These are phyloP conservation scores for Kuschelorhynchus macadamiae DNA, from an alignment of 2,888 invertebrate species.

Conservation along the genomic window DNA sequence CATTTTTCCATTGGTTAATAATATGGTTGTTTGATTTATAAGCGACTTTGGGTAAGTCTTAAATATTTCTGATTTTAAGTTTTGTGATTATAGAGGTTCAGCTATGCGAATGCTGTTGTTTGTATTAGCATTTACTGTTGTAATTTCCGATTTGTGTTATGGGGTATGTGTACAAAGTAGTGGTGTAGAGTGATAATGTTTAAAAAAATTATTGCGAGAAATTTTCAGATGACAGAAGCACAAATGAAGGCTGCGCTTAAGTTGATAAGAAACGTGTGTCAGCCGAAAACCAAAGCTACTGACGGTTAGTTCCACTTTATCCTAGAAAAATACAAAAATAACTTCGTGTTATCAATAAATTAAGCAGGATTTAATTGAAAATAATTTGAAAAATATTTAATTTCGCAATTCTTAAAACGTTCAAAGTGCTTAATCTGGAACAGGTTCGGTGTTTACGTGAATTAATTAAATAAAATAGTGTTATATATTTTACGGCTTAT, in stretches of 20 bases:
- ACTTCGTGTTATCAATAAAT: no score
- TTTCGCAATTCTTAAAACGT: no score
- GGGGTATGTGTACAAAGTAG: background rate
- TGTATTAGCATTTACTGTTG: background rate
- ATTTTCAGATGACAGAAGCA: constrained; percentile 66
- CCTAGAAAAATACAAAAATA: no score
- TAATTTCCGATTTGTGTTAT: background rate
- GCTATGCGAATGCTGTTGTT: no score
- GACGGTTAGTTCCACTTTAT: constrained; percentile 69
- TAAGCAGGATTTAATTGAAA: no score
- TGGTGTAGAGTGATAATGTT: no score
- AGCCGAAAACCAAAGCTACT: constrained; percentile 74
- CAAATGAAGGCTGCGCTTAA: constrained; percentile 77
- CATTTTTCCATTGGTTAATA: background rate
- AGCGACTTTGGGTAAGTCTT: background rate
- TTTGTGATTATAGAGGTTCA: constrained; percentile 1
- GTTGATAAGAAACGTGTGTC: constrained; percentile 76
- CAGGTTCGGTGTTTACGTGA: no score
- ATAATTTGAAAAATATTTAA: no score
- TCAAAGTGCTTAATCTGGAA: no score
- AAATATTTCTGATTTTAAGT: background rate
- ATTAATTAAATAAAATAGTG: no score
- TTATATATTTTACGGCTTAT: no score
- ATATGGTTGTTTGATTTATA: constrained; percentile 6
- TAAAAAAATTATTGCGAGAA: background rate